phyloP scores from a whole-genome alignment of 2,888 invertebrate genomes.

The Hypomecis punctinalis region DNA sequence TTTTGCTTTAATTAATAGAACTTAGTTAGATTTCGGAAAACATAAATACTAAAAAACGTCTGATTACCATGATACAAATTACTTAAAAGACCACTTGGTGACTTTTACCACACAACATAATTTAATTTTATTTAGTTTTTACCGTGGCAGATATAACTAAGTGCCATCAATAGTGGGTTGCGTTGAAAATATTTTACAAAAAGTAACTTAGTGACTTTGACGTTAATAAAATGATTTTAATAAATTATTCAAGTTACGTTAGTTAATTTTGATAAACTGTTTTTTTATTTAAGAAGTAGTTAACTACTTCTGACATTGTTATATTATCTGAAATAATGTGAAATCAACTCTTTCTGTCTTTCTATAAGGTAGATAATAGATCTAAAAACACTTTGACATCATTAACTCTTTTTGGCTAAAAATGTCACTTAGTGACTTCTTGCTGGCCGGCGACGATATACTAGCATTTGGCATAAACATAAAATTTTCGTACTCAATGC shows the following conservation, averaged over 20 bases:
- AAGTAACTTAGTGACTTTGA: too few species aligned
- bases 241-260: conserved; percentile 2
- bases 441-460: too few species aligned
- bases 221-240: not conserved
- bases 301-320: conserved; percentile 7
- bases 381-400: too few species aligned
- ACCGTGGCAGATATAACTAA: not conserved
- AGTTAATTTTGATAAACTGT: conserved; percentile 1
- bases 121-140: not conserved
- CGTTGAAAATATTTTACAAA: too few species aligned
- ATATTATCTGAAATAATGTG: conserved; percentile 4
- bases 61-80: conserved; percentile 1
- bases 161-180: not conserved
- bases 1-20: too few species aligned
- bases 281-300: conserved; percentile 1
- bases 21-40: conserved; percentile 1
- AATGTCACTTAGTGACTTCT: too few species aligned
- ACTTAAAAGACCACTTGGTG: not conserved
- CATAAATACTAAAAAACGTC: conserved; percentile 1
- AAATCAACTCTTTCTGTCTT: conserved; percentile 5
- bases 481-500: too few species aligned
- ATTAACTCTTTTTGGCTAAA: too few species aligned
- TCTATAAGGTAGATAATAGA: conserved; percentile 3
- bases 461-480: too few species aligned
- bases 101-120: not conserved